These are phyloP conservation scores for Saccostrea echinata DNA, from an alignment of 1,140 invertebrate species.

Conservation along the genomic window DNA sequence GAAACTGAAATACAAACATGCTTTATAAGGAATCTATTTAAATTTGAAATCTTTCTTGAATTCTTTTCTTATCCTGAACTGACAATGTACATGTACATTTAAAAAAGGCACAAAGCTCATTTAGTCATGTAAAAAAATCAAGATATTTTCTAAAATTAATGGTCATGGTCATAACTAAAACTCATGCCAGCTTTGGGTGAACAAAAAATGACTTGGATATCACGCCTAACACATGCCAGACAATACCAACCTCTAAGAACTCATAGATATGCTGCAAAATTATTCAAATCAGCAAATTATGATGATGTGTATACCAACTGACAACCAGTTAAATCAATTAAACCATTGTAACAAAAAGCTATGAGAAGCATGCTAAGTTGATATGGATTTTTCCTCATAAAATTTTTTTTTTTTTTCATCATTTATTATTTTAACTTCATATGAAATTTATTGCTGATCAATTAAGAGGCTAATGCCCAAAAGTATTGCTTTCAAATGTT, in stretches of 20 bases:
- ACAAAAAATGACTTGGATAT: slow-evolving; percentile 24
- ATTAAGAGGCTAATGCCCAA: neutral
- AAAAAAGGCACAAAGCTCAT: neutral
- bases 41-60: neutral
- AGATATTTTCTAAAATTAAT: neutral
- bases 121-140: neutral
- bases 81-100: neutral
- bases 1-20: too few species aligned
- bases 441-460: neutral
- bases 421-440: neutral
- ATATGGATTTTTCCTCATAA: neutral
- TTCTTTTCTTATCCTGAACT: neutral
- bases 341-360: neutral
- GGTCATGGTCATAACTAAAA: slow-evolving; percentile 11
- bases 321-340: neutral
- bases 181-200: slow-evolving; percentile 6
- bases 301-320: neutral
- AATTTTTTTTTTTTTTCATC: neutral
- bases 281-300: slow-evolving; percentile 42
- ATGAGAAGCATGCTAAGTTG: neutral
- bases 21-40: too few species aligned
- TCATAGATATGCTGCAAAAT: slow-evolving; percentile 68
- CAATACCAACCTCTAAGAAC: slow-evolving; percentile 68
- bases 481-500: neutral
- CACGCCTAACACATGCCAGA: slow-evolving; percentile 41